Evolutionary conservation across 2,888 invertebrate genomes (phyloP).

Genomic region (Coleophora deauratella): DNA sequence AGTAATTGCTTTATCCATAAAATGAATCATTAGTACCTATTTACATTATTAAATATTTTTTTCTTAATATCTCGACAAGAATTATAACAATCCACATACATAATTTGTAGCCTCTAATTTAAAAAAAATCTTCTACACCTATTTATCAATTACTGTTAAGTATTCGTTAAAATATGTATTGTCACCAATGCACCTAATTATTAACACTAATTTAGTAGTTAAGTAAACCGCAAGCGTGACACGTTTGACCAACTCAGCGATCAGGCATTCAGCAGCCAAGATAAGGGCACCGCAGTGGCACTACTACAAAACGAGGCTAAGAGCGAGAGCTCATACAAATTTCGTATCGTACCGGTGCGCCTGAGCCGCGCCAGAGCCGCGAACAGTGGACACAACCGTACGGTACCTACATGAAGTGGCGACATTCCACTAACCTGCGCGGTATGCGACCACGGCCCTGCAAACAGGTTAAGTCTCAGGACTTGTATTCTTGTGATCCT

Average conservation of each 20-base stretch:
- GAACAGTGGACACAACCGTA: constrained; percentile 49
- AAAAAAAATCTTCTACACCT: no score
- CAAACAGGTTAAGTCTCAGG: constrained; percentile 56
- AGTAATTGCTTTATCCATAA: no score
- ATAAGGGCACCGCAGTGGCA: constrained; percentile 34
- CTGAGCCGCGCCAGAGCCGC: constrained; percentile 20
- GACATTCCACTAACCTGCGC: constrained; percentile 62
- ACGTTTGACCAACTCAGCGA: constrained; percentile 31
- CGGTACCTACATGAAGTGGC: constrained; percentile 59
- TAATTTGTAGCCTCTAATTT: no score
- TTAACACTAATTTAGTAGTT: not conserved
- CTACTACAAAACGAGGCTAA: constrained; percentile 49
- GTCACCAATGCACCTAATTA: not conserved
- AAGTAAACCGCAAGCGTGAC: constrained; percentile 7
- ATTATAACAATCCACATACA: no score
- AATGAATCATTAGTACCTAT: no score
- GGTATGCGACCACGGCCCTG: constrained; percentile 59
- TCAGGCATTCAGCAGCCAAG: constrained; percentile 50
- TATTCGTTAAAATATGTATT: no score
- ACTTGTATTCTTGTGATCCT: constrained; percentile 38
- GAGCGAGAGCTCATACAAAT: constrained; percentile 55
- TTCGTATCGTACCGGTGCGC: constrained; percentile 29
- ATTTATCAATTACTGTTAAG: no score
- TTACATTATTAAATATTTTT: no score
- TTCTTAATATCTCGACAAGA: no score